A percentile compares a stretch with the other conserved stretches of the same genome.
Conservation (phyloP, 2,888 invertebrate species). For the Tenthredo amoena region DNA sequence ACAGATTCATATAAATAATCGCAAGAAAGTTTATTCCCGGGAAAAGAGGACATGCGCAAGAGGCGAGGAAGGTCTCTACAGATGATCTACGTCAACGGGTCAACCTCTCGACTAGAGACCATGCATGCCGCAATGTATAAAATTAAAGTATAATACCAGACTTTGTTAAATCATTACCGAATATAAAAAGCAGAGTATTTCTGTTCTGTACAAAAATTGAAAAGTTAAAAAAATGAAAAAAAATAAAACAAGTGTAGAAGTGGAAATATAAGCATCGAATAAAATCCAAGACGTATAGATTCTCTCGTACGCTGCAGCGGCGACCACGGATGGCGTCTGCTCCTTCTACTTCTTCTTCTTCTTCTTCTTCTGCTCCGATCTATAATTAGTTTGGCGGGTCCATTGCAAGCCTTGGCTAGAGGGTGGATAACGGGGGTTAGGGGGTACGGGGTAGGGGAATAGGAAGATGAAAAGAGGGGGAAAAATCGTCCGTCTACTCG, state of each 20-base stretch:
- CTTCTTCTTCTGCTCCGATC: conserved; percentile 62
- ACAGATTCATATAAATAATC: background rate
- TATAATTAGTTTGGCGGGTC: conserved; percentile 73
- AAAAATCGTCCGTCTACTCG: conserved; percentile 60
- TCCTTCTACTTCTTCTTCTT: background rate
- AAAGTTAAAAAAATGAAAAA: background rate
- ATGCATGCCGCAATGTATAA: background rate
- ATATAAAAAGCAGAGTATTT: background rate
- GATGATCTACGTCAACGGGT: background rate
- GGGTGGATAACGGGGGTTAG: conserved; percentile 59
- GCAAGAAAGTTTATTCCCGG: background rate
- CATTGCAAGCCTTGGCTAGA: conserved; percentile 26
- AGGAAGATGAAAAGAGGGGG: conserved; percentile 50
- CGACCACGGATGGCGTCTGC: background rate
- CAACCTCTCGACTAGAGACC: background rate
- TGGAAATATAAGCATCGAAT: background rate
- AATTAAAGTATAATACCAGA: background rate
- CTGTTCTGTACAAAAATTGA: background rate
- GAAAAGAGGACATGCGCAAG: background rate
- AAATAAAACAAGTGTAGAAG: background rate
- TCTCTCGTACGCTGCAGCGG: background rate
- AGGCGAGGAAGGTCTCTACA: background rate
- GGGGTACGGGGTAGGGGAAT: conserved; percentile 62
- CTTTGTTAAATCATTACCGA: background rate
- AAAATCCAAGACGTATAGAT: background rate